Base-by-base conservation (phyloP, 2,888 invertebrate genomes). In the Melangyna quadrimaculata region DNA sequence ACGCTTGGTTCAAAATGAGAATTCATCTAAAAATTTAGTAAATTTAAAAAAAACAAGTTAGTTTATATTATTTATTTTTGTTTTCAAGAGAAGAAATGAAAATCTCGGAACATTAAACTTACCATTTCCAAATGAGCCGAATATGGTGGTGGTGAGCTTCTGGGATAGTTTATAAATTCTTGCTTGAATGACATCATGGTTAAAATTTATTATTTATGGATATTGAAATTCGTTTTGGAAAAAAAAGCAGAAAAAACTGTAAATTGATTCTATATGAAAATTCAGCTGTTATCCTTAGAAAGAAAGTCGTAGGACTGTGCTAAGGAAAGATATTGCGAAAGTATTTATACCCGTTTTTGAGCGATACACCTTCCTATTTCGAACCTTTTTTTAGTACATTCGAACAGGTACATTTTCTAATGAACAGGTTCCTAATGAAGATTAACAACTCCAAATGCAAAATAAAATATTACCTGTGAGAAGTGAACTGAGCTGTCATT, bases 251-350 rank as follows among this genome's bases (percentile, higher is more conserved):
- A 22, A 70, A 45, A n/a, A 29, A 24, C 5, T 40, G 8, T n/a
- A 35, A 32, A 12, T 35, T 22, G 14, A 14, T 40, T 32, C 17
- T 29, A 35, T 63, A 12, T 40, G 14, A 3, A 65, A 63, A 27
- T 14, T 24, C 48, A 78, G 83, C 70, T 79, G 79, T 83, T 71
- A 79, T 83, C 79, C 79, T 83, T 83, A 73, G 70, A 75, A 72
- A 67, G 67, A 75, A 22, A 53, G 29, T 17, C 57, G 22, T 40
- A 14, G 79, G 75, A 84, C 32, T 79, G 80, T 84, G 75, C 53
- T 61, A 7, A 14, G 2, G 32, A 29, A 24, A 12, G 24, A 43
- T 10, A 67, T 84, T 80, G 75, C 84, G 75, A 79, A 84, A 84
- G 70, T 79, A 84, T 84, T 84, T 84, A 84, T 84, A 84, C 84